Evolutionary conservation across 2,113 vertebrate genomes (phyloP), one percentile per base, ranked within the genome.

Genomic region (Xiphophorus maculatus): DNA sequence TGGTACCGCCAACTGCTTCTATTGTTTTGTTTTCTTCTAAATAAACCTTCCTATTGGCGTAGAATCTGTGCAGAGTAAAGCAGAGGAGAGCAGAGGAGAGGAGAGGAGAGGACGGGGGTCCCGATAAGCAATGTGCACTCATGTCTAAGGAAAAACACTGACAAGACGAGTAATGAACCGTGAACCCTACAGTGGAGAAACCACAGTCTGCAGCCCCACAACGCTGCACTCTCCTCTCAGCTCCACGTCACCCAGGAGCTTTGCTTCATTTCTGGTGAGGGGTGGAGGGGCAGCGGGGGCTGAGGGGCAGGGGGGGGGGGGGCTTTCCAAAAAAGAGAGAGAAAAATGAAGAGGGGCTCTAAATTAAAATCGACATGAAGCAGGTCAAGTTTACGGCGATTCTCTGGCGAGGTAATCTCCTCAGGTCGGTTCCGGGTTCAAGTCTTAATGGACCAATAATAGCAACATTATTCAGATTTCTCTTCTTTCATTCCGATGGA

Each of bases 381-480:
- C 96, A 96, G 97, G 96, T 97, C 96, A 97, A 95, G 96, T 97
- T 97, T 95, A 95, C 94, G 95, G 96, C 95, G 82, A 95, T 77
- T 96, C 95, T 95, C 96, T 89, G 96, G 80, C 94, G 92, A 96
- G 95, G 96, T 96, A 96, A 97, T 97, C 96, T 96, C 88, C 89
- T 84, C 94, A 94, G 96, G 97, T 98, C 96, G 95, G 92, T 96
- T 96, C 94, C 88, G 88, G 94, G 96, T 97, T 95, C 96, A 95
- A 93, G 92, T 93, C 95, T 96, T 97, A 98, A 98, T 98, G 96
- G 98, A 96, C 95, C 96, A 95, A 97, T 98, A 97, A 98, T 96
- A 95, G 97, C 95, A 95, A 94, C 95, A 97, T 99, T 97, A 98
- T 97, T 97, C 97, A 93, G 80, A 95, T 95, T 93, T 96, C 96